phyloP scores from a whole-genome alignment of 1,140 invertebrate species.

The Amphibalanus amphitrite region DNA sequence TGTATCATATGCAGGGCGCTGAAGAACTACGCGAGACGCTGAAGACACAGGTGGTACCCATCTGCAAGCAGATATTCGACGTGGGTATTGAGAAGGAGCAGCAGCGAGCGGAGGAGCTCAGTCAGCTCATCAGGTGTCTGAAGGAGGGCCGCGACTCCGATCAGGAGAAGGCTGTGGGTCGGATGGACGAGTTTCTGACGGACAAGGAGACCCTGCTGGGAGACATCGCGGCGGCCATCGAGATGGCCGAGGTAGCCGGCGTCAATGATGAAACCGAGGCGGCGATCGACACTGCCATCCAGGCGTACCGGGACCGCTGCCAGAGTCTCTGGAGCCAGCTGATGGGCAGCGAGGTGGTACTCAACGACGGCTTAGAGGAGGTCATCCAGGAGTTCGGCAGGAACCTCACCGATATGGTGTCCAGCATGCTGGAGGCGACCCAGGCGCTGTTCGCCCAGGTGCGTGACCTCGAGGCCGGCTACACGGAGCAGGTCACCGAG shows the following conservation, averaged over 20 bases:
- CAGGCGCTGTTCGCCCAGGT: background rate
- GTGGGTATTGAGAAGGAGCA: background rate
- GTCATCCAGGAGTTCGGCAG: background rate
- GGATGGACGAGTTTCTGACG: background rate
- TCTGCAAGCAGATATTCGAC: background rate
- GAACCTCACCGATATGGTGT: background rate
- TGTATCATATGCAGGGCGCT: background rate
- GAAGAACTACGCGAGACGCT: background rate
- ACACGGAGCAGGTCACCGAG: background rate
- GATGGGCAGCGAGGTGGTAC: background rate
- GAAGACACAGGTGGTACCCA: background rate
- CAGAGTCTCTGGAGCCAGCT: background rate
- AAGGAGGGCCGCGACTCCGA: background rate
- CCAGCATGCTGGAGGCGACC: background rate
- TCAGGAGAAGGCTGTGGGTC: background rate
- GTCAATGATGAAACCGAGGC: background rate
- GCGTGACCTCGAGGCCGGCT: background rate
- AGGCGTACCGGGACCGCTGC: background rate
- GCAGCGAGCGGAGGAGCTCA: background rate
- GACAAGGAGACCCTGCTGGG: background rate
- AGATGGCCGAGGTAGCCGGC: background rate
- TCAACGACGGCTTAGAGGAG: background rate
- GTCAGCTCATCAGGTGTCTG: background rate
- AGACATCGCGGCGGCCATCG: background rate
- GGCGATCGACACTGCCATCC: background rate